A percentile compares a stretch with the other conserved stretches of the same genome.
Evolutionary conservation across 35 echinoderm and acorn worm genomes (phyloP).

Genomic region (Ophiothrix spiculata): DNA sequence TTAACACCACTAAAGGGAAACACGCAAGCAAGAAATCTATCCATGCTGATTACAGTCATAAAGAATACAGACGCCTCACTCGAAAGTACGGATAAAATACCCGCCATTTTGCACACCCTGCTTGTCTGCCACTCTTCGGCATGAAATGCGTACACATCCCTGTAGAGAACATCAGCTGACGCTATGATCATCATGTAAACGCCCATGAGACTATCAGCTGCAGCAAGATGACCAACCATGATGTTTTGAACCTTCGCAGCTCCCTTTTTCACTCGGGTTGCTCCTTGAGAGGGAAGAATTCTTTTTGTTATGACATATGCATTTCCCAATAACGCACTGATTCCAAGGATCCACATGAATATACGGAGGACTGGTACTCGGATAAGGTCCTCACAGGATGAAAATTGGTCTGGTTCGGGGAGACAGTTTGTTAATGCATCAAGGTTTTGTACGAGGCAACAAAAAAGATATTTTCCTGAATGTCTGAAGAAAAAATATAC

Average conservation of each 20-base stretch:
- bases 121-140: not conserved
- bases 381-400: conserved; percentile 62
- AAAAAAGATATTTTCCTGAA: conserved; percentile 41
- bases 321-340: conserved; percentile 52
- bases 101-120: not conserved
- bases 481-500: no score
- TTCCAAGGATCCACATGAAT: conserved; percentile 56
- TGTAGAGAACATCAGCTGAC: not conserved
- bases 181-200: not conserved
- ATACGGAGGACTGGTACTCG: not conserved
- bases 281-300: no score
- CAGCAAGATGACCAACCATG: not conserved
- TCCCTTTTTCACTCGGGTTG: not conserved
- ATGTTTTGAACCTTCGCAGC: not conserved
- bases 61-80: conserved; percentile 25
- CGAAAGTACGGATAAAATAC: not conserved
- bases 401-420: conserved; percentile 38
- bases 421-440: not conserved
- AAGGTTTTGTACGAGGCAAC: conserved; percentile 21
- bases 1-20: not conserved
- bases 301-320: conserved; percentile 6
- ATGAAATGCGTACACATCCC: not conserved
- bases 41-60: not conserved
- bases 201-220: conserved; percentile 22
- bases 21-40: not conserved